These are phyloP conservation scores for Tetramorium bicarinatum DNA, from an alignment of 2,888 invertebrate genomes.

Conservation along the genomic window DNA sequence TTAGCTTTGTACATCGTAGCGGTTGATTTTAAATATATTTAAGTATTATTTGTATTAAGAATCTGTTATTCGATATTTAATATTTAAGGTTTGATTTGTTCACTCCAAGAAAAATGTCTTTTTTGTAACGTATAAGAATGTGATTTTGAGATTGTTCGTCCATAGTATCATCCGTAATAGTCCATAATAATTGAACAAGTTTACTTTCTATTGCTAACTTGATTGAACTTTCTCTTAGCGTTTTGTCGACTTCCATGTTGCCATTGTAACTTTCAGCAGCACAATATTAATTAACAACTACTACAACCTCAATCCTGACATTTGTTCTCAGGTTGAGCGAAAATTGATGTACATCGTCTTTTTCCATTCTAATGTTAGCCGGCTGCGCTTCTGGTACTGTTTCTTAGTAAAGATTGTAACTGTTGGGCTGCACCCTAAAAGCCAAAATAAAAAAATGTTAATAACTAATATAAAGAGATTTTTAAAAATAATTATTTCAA, in stretches of 20 bases:
- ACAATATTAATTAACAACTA: constrained; percentile 11
- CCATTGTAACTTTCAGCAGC: constrained; percentile 27
- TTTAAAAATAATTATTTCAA: constrained; percentile 15
- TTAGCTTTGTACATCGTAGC: neutral
- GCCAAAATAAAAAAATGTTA: constrained; percentile 35
- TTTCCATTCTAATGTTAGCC: constrained; percentile 67
- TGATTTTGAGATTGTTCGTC: neutral
- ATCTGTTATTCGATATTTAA: neutral
- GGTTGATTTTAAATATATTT: neutral
- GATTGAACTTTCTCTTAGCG: constrained; percentile 26
- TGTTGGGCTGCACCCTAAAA: constrained; percentile 91
- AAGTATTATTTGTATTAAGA: neutral
- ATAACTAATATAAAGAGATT: constrained; percentile 11
- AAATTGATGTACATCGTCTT: constrained; percentile 23
- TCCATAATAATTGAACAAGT: constrained; percentile 20
- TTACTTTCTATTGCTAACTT: constrained; percentile 12
- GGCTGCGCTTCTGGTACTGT: constrained; percentile 80
- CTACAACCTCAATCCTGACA: constrained; percentile 17
- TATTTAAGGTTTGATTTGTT: constrained; percentile 5
- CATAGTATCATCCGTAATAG: neutral
- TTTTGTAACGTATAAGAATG: neutral
- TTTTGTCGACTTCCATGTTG: constrained; percentile 21
- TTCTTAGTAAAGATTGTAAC: constrained; percentile 89
- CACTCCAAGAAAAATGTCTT: neutral
- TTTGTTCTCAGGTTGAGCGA: neutral